Conservation (phyloP, 2,797 vertebrate species). For the Scleropages formosus region DNA sequence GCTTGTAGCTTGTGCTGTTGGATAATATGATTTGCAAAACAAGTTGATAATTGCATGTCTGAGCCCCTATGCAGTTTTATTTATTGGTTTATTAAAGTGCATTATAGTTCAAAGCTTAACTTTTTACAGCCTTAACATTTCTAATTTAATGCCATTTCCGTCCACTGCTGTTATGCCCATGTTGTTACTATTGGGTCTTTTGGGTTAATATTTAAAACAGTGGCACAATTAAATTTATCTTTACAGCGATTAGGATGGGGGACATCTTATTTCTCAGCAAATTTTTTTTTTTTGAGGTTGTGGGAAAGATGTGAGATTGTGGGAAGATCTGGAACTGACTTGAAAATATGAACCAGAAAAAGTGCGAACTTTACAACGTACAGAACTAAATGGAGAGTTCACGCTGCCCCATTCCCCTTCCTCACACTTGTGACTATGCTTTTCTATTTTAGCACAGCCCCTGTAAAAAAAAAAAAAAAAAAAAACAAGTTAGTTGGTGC, state of each 20-base stretch:
- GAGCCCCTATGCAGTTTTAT: too few species aligned
- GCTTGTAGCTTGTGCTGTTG: too few species aligned
- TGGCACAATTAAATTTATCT: not conserved
- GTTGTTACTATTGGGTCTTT: not conserved
- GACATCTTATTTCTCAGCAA: not conserved
- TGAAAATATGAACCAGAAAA: conserved; percentile 35
- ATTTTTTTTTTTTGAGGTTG: not conserved
- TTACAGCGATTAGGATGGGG: not conserved
- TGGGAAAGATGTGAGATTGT: conserved; percentile 33
- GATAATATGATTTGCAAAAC: too few species aligned
- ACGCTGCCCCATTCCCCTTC: conserved; percentile 21
- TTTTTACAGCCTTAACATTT: too few species aligned
- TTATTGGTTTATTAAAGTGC: too few species aligned
- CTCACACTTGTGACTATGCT: not conserved
- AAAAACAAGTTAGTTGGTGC: too few species aligned
- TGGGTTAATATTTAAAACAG: not conserved
- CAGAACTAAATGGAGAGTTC: conserved; percentile 48
- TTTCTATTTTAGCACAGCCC: too few species aligned
- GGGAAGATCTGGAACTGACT: conserved; percentile 29
- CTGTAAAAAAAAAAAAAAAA: too few species aligned
- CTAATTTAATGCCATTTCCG: too few species aligned
- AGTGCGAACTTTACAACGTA: conserved; percentile 54
- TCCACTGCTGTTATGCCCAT: too few species aligned
- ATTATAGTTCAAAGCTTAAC: too few species aligned
- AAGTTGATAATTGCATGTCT: too few species aligned